A percentile compares a stretch with the other conserved stretches of the same genome.
These are phyloP conservation scores for Dryobotodes eremita DNA, from an alignment of 2,888 invertebrate species.

Conservation along the genomic window DNA sequence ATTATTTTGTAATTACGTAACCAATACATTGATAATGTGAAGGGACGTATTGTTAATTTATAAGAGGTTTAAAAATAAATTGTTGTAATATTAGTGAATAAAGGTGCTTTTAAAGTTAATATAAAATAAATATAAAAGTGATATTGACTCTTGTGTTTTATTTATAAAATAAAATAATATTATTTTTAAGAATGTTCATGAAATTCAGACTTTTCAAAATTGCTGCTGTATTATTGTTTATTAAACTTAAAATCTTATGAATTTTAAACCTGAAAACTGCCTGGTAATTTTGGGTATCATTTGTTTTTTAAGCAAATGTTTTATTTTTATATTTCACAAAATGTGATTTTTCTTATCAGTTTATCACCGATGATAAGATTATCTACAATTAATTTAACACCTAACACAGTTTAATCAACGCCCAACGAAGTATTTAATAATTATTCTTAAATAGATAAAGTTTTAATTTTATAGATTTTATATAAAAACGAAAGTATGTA, in stretches of 20 bases:
- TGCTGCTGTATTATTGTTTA: too few relatives aligned
- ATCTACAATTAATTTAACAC: conserved; percentile 13
- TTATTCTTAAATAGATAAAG: too few relatives aligned
- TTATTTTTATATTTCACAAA: background rate
- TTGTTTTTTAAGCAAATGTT: background rate
- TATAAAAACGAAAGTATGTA: background rate
- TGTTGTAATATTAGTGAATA: conserved; percentile 80
- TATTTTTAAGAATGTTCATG: background rate
- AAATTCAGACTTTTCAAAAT: background rate
- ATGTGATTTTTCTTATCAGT: background rate
- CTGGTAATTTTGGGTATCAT: background rate
- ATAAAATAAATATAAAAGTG: conserved; percentile 77
- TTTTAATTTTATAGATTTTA: background rate
- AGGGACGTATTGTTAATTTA: conserved; percentile 77
- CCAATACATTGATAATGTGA: conserved; percentile 52
- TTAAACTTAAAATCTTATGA: background rate
- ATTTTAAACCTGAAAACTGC: background rate
- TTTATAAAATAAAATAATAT: conserved; percentile 13
- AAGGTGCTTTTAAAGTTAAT: conserved; percentile 86
- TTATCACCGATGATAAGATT: conserved; percentile 22
- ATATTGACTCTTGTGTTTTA: conserved; percentile 59
- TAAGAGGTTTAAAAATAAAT: conserved; percentile 79
- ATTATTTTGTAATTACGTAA: conserved; percentile 52
- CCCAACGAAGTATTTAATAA: background rate
- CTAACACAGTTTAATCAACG: conserved; percentile 23